Evolutionary conservation across 1,140 invertebrate species (phyloP), one percentile per base, ranked within the genome.

Genomic region (Campoletis sonorensis): DNA sequence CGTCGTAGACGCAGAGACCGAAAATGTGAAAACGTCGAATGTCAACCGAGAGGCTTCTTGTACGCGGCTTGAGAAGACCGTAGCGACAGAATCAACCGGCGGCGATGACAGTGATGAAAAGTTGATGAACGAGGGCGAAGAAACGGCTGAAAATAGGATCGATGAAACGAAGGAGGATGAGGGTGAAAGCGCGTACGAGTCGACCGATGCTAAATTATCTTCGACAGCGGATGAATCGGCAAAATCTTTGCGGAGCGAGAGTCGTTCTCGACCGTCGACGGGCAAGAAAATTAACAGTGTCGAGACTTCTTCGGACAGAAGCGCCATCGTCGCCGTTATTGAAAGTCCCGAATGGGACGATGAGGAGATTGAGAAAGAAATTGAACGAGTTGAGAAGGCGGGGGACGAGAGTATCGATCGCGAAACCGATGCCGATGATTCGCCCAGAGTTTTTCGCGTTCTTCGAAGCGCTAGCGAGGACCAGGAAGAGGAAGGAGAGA

Each of bases 281-380:
- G 87, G 87, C 10, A 91, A 86, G 7, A 84, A 72, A 11, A 84
- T 79, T 70, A 84, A 79, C 81, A 45, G n/a, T 8, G 79, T 71
- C 18, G 54, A 85, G 83, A 49, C 26, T 89, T 7, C 88, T 88
- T 33, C 30, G 23, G 89, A 91, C 40, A 89, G 88, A 0, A 90
- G 89, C 49, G 91, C 91, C 0, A 92, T 92, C 40, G 84, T 92
- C 5, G 91, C 91, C 2, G 91, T 92, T 3, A 90, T 92, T 54
- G 91, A 92, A 37, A 91, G 89, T 76, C 90, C 91, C 2, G 90
- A 90, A 61, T 92, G 91, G 91, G 90, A 90, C 23, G 89, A 91
- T 26, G 88, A 88, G 23, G 88, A 89, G 30, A 79, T 92, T 1
- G 89, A 87, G 0, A 90, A 91, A 40, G 90, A 92, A 79, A 90